phyloP scores from a whole-genome alignment of 2,113 vertebrate species.

The Mustelus asterias region DNA sequence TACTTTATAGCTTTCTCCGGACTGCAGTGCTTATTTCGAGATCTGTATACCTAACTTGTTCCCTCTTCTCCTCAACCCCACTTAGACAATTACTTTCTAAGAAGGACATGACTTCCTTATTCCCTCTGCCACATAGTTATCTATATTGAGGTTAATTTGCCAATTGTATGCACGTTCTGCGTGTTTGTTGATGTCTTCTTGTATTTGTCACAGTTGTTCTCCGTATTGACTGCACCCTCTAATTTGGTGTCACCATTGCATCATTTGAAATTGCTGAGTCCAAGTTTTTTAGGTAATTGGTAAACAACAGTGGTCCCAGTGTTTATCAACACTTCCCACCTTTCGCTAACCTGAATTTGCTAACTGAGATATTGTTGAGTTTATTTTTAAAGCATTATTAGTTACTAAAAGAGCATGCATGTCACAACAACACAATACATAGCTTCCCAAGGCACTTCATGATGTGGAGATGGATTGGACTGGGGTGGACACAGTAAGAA shows the following conservation, averaged over 20 bases:
- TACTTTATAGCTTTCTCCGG: too few species aligned
- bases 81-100: neutral
- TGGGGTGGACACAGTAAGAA: too few species aligned
- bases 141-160: neutral
- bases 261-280: neutral
- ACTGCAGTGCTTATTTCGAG: neutral
- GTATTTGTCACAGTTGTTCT: neutral
- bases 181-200: neutral
- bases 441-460: neutral
- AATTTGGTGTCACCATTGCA: neutral
- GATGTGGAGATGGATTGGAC: neutral
- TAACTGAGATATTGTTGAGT: neutral
- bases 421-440: neutral
- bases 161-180: neutral
- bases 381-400: neutral
- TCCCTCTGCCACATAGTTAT: neutral
- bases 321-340: neutral
- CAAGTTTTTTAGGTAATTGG: neutral
- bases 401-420: neutral
- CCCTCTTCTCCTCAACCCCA: neutral
- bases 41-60: neutral
- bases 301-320: neutral
- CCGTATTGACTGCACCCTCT: neutral
- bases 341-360: neutral
- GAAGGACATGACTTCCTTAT: neutral